These are phyloP conservation scores for Montipora foliosa DNA, from an alignment of 64 coral and sea anemone species.

Conservation along the genomic window DNA sequence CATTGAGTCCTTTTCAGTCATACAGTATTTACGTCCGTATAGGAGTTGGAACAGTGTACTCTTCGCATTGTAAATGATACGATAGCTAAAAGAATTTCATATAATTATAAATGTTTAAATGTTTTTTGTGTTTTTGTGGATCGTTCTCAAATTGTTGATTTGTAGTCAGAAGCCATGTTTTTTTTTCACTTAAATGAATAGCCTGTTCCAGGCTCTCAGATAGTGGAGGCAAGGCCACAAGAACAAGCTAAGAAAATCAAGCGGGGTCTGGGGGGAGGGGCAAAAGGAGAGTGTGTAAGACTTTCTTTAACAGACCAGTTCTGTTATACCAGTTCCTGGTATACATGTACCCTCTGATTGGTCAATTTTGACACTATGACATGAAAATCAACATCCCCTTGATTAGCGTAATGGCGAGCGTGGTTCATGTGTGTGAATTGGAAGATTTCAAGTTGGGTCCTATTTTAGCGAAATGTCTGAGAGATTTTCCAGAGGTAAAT, in stretches of 20 bases:
- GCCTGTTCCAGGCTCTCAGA: neutral
- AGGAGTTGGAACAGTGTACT: no score
- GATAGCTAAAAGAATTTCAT: no score
- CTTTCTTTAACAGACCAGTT: neutral
- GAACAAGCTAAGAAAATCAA: neutral
- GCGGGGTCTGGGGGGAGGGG: neutral
- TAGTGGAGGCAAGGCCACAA: neutral
- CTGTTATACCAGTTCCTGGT: neutral
- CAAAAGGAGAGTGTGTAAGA: neutral
- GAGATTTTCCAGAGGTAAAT: constrained; percentile 14
- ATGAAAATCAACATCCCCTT: neutral
- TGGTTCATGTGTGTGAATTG: neutral
- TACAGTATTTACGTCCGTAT: no score
- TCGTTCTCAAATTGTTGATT: no score
- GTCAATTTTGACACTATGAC: neutral
- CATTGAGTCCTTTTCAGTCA: no score
- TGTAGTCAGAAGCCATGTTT: no score
- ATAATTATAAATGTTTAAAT: no score
- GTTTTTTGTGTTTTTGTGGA: no score
- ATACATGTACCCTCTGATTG: neutral
- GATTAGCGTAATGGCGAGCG: neutral
- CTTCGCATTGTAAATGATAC: no score
- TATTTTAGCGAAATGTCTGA: constrained; percentile 7
- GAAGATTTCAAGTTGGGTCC: neutral
- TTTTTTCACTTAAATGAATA: no score